Evolutionary conservation across 2,113 vertebrate species (phyloP), one percentile per base, ranked within the genome.

Genomic region (Stictonetta naevosa): DNA sequence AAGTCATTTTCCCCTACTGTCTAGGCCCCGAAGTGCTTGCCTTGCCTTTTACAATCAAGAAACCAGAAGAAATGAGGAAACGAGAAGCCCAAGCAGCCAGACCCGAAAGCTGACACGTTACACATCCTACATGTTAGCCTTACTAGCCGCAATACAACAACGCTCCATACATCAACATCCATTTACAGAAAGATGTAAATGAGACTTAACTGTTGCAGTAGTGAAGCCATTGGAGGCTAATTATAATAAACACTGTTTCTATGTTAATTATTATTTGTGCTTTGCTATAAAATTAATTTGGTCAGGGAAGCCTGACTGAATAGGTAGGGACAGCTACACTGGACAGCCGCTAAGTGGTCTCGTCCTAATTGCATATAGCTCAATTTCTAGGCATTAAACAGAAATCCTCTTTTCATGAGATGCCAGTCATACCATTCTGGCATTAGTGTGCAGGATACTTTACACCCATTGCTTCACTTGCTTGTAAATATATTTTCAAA

Each of bases 161-260:
- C 69, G 78, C 78, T 33, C 73, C 23, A 28, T 44, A 76, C 69
- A 58, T 40, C 34, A 81, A 29, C 86, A 64, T 50, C 62, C 91
- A 77, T 58, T 79, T 50, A 63, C 50, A 78, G 48, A 78, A 80
- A 81, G 31, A 84, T 73, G 80, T 48, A 96, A 93, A 94, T 42
- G n/a, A 92, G 17, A 18, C 50, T 91, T 96, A 92, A 95, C 80
- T 94, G 91, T 73, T 93, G 77, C 78, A 73, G 16, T 2, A 79
- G 55, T 34, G 66, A 80, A 83, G 80, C 8, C n/a, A 34, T 40
- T 22, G 31, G 29, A 80, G n/a, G 8, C 34, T 73, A 87, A 93
- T 67, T 74, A 84, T 50, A 92, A 92, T 67, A 86, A 95, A 69
- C 50, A 63, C 44, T 58, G 7, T 26, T 94, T 91, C 58, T 66